A percentile compares a stretch with the other conserved stretches of the same genome.
Conservation (phyloP, 1,140 invertebrate genomes). For the Leptinotarsa undecemlineata region DNA sequence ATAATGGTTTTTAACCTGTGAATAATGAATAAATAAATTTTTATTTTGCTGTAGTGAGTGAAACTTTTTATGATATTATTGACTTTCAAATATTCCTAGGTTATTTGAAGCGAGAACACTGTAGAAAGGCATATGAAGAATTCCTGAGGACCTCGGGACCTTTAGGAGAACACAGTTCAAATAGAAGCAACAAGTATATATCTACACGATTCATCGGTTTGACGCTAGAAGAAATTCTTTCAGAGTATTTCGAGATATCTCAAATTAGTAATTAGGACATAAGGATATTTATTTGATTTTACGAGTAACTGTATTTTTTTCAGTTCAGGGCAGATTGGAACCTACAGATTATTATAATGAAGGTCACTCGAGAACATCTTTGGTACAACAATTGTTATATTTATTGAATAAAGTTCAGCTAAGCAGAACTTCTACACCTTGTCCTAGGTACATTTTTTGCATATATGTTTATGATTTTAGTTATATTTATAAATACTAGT, state of each 20-base stretch:
- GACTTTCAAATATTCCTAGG: conserved; percentile 28
- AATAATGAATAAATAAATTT: neutral
- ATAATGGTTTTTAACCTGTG: neutral
- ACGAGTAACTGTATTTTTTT: conserved; percentile 5
- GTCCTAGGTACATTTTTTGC: conserved; percentile 23
- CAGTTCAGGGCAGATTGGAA: conserved; percentile 38
- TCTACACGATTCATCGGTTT: conserved; percentile 33
- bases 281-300: neutral
- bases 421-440: conserved; percentile 32
- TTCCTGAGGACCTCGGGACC: conserved; percentile 27
- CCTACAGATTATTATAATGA: conserved; percentile 39
- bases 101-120: conserved; percentile 35
- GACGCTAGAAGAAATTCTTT: conserved; percentile 37
- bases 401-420: conserved; percentile 29
- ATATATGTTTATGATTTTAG: neutral
- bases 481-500: neutral
- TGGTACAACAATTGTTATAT: conserved; percentile 34
- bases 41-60: conserved; percentile 2
- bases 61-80: neutral
- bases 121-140: conserved; percentile 34
- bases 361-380: conserved; percentile 24
- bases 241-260: conserved; percentile 32
- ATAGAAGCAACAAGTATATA: conserved; percentile 30
- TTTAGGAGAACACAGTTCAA: conserved; percentile 16
- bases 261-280: conserved; percentile 33